A percentile compares a stretch with the other conserved stretches of the same genome.
phyloP scores from a whole-genome alignment of 2,797 vertebrate species.

The Alfaro cultratus region DNA sequence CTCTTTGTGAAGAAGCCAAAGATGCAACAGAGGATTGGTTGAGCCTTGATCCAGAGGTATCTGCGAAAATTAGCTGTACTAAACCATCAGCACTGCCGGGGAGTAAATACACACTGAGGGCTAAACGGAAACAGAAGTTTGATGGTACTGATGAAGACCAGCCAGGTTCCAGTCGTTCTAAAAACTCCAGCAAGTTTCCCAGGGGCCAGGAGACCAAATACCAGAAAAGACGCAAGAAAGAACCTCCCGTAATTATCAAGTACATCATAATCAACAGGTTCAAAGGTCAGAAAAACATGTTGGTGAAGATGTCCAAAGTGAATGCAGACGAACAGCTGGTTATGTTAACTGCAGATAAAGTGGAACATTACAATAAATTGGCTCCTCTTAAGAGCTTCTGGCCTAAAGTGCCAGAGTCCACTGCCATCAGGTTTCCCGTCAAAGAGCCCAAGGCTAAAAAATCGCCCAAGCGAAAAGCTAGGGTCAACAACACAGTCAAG shows the following conservation, averaged over 20 bases:
- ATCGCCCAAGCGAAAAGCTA: conserved; percentile 88
- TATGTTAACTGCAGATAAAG: conserved; percentile 88
- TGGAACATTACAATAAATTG: conserved; percentile 88
- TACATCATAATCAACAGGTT: conserved; percentile 99
- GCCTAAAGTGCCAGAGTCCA: conserved; percentile 95
- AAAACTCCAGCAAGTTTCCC: conserved; percentile 72
- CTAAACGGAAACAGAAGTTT: conserved; percentile 91
- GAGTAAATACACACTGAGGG: conserved; percentile 95
- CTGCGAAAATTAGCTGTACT: conserved; percentile 76
- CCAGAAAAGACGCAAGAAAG: conserved; percentile 92
- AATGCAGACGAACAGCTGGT: conserved; percentile 88
- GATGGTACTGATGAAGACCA: conserved; percentile 88
- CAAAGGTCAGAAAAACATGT: conserved; percentile 98
- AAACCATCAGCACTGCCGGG: conserved; percentile 87
- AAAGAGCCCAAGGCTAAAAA: conserved; percentile 91
- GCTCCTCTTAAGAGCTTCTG: conserved; percentile 97
- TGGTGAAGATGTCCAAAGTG: conserved; percentile 95
- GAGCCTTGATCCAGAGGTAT: conserved; percentile 68
- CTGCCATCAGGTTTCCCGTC: conserved; percentile 90
- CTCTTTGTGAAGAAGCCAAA: conserved; percentile 41
- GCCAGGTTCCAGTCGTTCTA: conserved; percentile 81
- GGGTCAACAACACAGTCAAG: conserved; percentile 84
- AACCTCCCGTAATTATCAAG: conserved; percentile 97
- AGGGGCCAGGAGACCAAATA: conserved; percentile 77
- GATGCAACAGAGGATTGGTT: conserved; percentile 45